Evolutionary conservation across 2,797 vertebrate species (phyloP).

Genomic region (Pitangus sulphuratus): DNA sequence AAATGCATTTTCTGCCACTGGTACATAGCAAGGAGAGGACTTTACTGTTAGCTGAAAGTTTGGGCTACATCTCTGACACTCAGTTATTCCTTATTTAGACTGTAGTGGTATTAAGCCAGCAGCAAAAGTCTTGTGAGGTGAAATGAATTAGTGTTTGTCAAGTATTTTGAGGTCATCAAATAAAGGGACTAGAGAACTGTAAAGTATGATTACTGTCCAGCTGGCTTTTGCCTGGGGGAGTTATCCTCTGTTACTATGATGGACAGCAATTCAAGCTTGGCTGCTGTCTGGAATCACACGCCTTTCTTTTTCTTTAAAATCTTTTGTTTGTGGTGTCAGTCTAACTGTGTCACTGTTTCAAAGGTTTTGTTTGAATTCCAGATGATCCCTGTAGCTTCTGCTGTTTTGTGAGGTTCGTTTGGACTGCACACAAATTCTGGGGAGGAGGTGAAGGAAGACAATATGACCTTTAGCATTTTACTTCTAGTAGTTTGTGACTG

Average conservation of each 20-base stretch:
- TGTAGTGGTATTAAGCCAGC: not conserved
- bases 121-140: not conserved
- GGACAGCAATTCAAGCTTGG: not conserved
- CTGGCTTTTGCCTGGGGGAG: not conserved
- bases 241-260: not conserved
- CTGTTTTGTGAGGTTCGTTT: not conserved
- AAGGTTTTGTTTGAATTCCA: not conserved
- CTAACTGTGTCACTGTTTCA: not conserved
- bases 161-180: not conserved
- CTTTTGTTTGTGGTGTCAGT: not conserved
- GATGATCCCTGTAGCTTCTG: not conserved
- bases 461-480: not conserved
- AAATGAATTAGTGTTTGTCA: not conserved
- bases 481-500: not conserved
- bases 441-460: not conserved
- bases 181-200: not conserved
- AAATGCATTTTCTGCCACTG: not conserved
- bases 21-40: fast-evolving
- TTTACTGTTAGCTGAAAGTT: not conserved
- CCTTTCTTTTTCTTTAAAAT: not conserved
- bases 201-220: not conserved
- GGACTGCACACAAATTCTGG: not conserved
- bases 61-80: not conserved
- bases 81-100: not conserved
- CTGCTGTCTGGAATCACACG: not conserved